Base-by-base conservation (phyloP, 1,140 invertebrate species). In the Drosophila mauritiana region DNA sequence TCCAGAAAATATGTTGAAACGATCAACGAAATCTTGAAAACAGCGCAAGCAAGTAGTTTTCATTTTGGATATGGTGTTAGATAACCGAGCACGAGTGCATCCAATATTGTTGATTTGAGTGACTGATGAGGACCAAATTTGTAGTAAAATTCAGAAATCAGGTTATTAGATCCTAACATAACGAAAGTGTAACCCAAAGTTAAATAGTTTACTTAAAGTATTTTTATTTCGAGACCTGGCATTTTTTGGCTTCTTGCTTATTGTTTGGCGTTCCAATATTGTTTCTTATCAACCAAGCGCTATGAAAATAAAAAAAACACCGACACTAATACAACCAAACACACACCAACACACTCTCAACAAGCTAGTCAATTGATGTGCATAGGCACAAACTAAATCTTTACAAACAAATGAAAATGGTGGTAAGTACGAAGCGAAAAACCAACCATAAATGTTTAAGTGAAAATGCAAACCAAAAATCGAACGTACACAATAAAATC, bases 311-410 rank as follows among this genome's bases (percentile, higher is more conserved):
- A 46, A 25, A 53, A 53, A 52, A 46, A 68, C 36, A 75, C 20
- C 20, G 39, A 73, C 49, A 69, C 49, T 34, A 20, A 61, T 13
- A 70, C 55, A 48, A 55, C 40, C 27, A 64, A 52, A 70, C 59
- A 65, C 56, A 46, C 27, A 63, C 64, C 40, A 51, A 61, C 59
- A 79, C 69, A 58, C 80, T 64, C 63, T 68, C 56, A 76, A 69
- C 56, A 77, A 83, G 59, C 83, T 88, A 88, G 83, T 88, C 83
- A 88, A 88, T 88, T 88, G 63, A 73, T 78, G 80, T 89, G 83
- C 76, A 63, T 42, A 46, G 63, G 51, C 84, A 88, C 83, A 72
- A 68, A 67, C 52, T 59, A 76, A 78, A 69, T 76, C 37, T 82
- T 52, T 59, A 70, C 54, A 55, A 64, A 51, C 57, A 70, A 78